Percentiles rank a stretch among this genome's conserved stretches.
These are phyloP conservation scores for Podarcis raffonei DNA, from an alignment of 2,113 vertebrate species.

Conservation along the genomic window DNA sequence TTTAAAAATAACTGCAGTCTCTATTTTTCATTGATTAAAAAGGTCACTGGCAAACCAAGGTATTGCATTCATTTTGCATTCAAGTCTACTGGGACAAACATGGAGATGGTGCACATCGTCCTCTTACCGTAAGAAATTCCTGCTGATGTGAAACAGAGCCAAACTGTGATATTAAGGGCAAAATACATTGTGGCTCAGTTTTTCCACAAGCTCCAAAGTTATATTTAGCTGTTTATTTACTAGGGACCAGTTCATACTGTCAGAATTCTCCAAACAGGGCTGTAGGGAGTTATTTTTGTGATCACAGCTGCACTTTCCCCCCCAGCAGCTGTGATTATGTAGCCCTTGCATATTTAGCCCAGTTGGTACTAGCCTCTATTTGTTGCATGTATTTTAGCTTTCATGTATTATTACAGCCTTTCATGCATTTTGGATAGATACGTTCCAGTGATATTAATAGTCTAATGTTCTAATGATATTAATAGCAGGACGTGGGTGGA, in stretches of 20 bases:
- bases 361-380: background rate
- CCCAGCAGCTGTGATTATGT: background rate
- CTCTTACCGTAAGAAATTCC: background rate
- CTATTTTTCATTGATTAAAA: slow-evolving; percentile 57
- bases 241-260: background rate
- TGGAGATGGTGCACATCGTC: fast-evolving
- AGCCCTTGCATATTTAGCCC: background rate
- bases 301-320: background rate
- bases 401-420: too few species aligned
- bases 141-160: background rate
- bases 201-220: background rate
- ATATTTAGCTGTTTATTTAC: background rate
- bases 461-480: too few species aligned
- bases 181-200: background rate
- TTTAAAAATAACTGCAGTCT: slow-evolving; percentile 43
- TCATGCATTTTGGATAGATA: background rate
- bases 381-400: background rate
- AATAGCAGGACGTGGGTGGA: too few species aligned
- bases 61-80: background rate
- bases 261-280: background rate
- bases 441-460: too few species aligned
- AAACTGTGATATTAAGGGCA: background rate
- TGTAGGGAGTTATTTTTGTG: background rate
- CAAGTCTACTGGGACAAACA: background rate
- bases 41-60: background rate